These are phyloP conservation scores for Galeopterus variegatus DNA, from an alignment of 2,113 vertebrate species.

Conservation along the genomic window DNA sequence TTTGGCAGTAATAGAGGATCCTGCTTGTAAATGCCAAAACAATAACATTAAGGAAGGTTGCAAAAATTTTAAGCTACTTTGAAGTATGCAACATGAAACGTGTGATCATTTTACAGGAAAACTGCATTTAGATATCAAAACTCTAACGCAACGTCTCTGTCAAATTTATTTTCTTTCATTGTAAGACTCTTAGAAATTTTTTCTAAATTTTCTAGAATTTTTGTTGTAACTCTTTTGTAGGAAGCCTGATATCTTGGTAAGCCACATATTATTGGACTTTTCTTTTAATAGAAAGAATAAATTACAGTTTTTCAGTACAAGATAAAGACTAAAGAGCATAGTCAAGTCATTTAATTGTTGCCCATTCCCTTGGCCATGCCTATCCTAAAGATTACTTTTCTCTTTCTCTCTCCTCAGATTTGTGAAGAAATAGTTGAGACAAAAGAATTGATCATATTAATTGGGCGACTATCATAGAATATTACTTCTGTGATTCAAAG, in stretches of 20 bases:
- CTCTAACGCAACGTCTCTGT: not conserved
- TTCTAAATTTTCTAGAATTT: not conserved
- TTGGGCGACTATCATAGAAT: constrained; percentile 1
- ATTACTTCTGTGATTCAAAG: constrained; percentile 53
- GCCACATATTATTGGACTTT: not conserved
- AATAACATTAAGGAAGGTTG: not conserved
- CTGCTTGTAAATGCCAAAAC: not conserved
- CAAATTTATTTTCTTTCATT: not conserved
- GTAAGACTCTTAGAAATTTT: not conserved
- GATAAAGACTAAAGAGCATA: not conserved
- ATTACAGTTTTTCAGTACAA: not conserved
- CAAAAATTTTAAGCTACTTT: not conserved
- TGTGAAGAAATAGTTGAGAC: not conserved
- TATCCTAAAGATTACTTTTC: not conserved
- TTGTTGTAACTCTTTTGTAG: not conserved
- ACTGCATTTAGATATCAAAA: not conserved
- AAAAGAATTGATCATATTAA: not conserved
- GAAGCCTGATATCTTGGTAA: not conserved
- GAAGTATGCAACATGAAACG: not conserved
- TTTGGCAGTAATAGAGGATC: not conserved
- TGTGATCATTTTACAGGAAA: not conserved
- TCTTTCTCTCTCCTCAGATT: not conserved
- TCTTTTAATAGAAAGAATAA: not conserved
- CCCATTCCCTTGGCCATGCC: fast-evolving
- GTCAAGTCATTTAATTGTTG: not conserved